Evolutionary conservation across 53 echinoderm and acorn worm genomes (phyloP), one percentile per base, ranked within the genome.

Genomic region (Apostichopus leukothele): DNA sequence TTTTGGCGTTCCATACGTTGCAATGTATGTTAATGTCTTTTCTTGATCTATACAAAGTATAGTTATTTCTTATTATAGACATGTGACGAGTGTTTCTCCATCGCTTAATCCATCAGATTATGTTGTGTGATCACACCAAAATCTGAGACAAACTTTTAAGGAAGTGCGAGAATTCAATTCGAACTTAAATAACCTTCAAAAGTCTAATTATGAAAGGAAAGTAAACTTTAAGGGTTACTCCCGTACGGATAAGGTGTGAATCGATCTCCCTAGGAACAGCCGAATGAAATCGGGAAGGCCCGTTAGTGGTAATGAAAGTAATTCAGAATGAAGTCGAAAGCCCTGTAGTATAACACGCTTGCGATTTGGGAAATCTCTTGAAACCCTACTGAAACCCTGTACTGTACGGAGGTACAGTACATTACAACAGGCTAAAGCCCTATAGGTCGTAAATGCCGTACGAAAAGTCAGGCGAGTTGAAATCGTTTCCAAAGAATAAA

Each of bases 191-290:
- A 77, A 11, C 25, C 9, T 77, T 77, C 78, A 77, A 77, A 77
- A 77, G 50, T 6, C 8, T 77, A 77, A 7, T 77, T 77, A 77
- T 77, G 16, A 77, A 16, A 51, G 0, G 52, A 76, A 77, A 77
- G 39, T 23, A 0, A 51, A 10, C 7, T 10, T 39, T 3, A 77
- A 77, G 9, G 13, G 26, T 77, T 77, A 51, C 27, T 77, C 50
- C 51, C 13, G 11, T 77, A 39, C 27, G 10, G 78, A 77, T 77
- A 77, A 77, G n/a, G 52, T 79, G 16, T 79, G 79, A 53, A 79
- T 79, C 39, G 79, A 79, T 16, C 16, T 79, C 13, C 54, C 54
- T 13, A 4, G 16, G 52, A 79, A 79, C 12, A 78, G 79, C 14
- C 12, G n/a, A 16, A 53, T 79, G 79, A 51, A 52, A 52, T 54